Evolutionary conservation across 2,797 vertebrate genomes (phyloP), one percentile per base, ranked within the genome.

Genomic region (Girardinus metallicus): DNA sequence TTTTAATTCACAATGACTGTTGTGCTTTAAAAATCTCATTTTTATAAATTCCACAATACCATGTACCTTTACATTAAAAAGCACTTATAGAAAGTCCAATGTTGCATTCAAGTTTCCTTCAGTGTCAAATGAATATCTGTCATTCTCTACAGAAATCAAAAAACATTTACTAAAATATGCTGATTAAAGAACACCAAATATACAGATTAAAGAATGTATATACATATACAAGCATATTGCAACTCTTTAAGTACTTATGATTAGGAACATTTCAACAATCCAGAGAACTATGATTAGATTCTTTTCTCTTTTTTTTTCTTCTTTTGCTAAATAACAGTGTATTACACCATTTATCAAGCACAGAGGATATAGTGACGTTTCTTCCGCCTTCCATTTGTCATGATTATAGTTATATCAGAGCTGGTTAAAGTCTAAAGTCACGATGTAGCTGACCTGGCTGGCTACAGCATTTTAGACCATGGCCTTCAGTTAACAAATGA

Each of bases 321-420:
- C 39, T 39, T 26, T 41, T 11, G 90, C 91, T 95, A 95, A 95
- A 95, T 95, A 95, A 94, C 87, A 93, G 93, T 94, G 94, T 96
- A 95, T 95, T 95, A 95, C 92, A 94, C 93, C 94, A 95, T 95
- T 95, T 93, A 95, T 96, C 95, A 95, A 91, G 82, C 83, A 41
- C 82, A 88, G 93, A 90, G 92, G 91, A 94, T 93, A 89, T 85
- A 89, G 90, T 94, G 95, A 94, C 91, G 84, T 84, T 88, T 92
- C 92, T 86, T 84, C 90, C 86, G 85, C 90, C 90, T 94, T 93
- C 88, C 95, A 96, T 96, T 96, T 93, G 95, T 96, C 95, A 96
- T 95, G 93, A 95, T 96, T 95, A 96, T 83, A 88, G 86, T 77
- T 85, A 86, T 91, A 95, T 95, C 94, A 94, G 92, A 93, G 93